These are phyloP conservation scores for Lathamus discolor DNA, from an alignment of 2,113 vertebrate species.

Conservation along the genomic window DNA sequence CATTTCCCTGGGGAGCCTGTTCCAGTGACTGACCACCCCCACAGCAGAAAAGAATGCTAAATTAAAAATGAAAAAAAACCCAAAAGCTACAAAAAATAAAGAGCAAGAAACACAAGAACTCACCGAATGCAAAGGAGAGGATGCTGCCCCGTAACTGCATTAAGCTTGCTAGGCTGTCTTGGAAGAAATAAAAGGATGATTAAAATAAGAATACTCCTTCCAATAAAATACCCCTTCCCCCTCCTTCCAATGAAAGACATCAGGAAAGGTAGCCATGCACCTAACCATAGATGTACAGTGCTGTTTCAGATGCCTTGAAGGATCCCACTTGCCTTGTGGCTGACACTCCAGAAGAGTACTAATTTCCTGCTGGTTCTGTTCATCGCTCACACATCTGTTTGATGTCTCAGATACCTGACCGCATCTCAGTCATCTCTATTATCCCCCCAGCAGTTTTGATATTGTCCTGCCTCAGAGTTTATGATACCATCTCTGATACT, in stretches of 20 bases:
- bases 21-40: background rate
- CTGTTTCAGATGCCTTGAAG: background rate
- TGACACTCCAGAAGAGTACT: background rate
- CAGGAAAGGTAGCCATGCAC: background rate
- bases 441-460: background rate
- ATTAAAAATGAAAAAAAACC: background rate
- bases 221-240: background rate
- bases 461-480: background rate
- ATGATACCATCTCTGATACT: background rate
- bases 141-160: fast-evolving
- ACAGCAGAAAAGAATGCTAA: background rate
- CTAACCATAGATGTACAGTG: background rate
- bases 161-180: background rate
- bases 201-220: background rate
- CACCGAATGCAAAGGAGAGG: background rate
- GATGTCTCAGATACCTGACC: no score
- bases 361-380: background rate
- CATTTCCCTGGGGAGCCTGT: background rate
- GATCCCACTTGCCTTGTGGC: background rate
- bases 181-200: background rate
- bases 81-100: background rate
- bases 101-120: background rate
- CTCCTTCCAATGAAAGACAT: background rate
- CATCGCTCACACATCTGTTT: background rate
- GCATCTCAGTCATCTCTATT: background rate